Base-by-base conservation (phyloP, 2,113 vertebrate species). In the Ciconia maguari region DNA sequence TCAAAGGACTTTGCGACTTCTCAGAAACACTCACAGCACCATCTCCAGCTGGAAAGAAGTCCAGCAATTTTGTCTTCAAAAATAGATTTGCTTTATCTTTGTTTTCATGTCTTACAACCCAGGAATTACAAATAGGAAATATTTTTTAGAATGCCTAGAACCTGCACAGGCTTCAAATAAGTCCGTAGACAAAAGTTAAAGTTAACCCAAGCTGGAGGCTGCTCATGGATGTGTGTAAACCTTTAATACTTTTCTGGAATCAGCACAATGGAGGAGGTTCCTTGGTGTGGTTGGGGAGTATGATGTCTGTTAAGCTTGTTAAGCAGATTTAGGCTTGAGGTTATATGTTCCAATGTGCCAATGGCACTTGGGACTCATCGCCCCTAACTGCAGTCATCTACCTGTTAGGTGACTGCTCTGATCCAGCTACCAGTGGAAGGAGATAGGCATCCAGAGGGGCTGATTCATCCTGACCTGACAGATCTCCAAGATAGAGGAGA, bases 391-490 rank as follows among this genome's bases (percentile, higher is more conserved):
- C 90, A 84, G 85, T 29, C 69, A 46, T 70, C 55, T 71, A 30
- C 89, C 71, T 84, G 42, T 25, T 68, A 24, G 87, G 69, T 64
- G 68, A 66, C 83, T 92, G 74, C 78, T 81, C 74, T 7, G 2
- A 57, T 60, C 38, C 85, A 89, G 91, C 89, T 81, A 16, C 57
- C 80, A 25, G 71, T 38, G 74, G 70, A 76, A 79, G 74, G 38
- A 93, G 94, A 91, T 72, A 68, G 66, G 66, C 75, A 90, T 96
- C 90, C 93, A 90, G 70, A 55, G 89, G 76, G 90, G 66, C 87
- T 97, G 96, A 96, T 85, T 96, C 94, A 94, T 88, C 96, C 96
- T 96, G 94, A 96, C 87, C 87, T 92, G 96, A 95, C 93, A 96
- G 96, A 97, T 96, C 82, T 94, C 66, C 44, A 38, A 95, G 93